Evolutionary conservation across 1,140 invertebrate genomes (phyloP).

Genomic region (Probaryconus sp.): DNA sequence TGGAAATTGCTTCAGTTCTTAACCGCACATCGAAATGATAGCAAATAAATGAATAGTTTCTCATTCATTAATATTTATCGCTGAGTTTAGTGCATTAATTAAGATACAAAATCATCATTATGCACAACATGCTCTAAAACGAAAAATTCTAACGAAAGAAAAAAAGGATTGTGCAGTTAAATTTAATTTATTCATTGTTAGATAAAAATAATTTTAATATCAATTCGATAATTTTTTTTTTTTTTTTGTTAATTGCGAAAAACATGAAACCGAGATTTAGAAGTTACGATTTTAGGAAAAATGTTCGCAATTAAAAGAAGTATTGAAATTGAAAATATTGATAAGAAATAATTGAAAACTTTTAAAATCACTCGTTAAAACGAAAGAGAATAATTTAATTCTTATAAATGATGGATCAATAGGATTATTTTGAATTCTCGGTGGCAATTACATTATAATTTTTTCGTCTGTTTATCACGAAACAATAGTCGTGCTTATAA

Average conservation of each 20-base stretch:
- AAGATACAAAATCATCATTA: conserved; percentile 11
- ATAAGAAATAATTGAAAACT: conserved; percentile 2
- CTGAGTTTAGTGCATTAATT: conserved; percentile 8
- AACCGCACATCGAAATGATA: conserved; percentile 3
- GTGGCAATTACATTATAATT: conserved; percentile 22
- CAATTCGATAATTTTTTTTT: no score
- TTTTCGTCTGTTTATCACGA: conserved; percentile 36
- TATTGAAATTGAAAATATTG: conserved; percentile 17
- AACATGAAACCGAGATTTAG: not conserved
- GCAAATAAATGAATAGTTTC: conserved; percentile 6
- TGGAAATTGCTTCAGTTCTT: conserved; percentile 10
- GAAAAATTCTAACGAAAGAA: no score
- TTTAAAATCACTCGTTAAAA: no score
- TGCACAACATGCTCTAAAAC: not conserved
- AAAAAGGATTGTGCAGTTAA: no score
- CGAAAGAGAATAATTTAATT: no score
- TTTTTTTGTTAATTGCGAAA: no score
- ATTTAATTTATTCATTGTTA: no score
- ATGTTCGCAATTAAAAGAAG: conserved; percentile 8
- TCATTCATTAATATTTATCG: conserved; percentile 18
- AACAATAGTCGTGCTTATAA: conserved; percentile 54
- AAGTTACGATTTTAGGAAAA: conserved; percentile 1
- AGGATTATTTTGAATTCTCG: not conserved
- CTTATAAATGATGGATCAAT: no score
- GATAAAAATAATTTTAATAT: no score